Conservation (phyloP, 1,140 invertebrate species). For the Heliconius melpomene region DNA sequence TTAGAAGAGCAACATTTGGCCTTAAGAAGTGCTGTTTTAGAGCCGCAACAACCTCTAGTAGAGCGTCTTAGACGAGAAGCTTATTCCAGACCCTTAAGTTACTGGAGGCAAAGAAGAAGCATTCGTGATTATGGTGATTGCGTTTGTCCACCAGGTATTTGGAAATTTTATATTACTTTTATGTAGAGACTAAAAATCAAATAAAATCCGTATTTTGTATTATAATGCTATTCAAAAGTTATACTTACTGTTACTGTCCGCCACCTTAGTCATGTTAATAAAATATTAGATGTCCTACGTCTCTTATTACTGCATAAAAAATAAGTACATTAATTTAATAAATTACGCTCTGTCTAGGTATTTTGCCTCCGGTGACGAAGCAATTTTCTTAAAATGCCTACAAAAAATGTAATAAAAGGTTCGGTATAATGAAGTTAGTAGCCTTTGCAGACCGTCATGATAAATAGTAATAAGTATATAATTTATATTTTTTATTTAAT, state of each 20-base stretch:
- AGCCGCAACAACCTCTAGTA: conserved; percentile 71
- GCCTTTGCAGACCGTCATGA: not conserved
- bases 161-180: not conserved
- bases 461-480: not conserved
- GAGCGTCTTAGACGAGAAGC: conserved; percentile 64
- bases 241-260: too few relatives aligned
- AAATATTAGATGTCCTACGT: not conserved
- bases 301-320: not conserved
- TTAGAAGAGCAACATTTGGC: conserved; percentile 73
- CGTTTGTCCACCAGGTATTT: conserved; percentile 69
- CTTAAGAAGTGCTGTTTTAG: conserved; percentile 68
- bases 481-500: not conserved
- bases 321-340: not conserved
- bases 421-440: not conserved
- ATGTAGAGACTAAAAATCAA: not conserved
- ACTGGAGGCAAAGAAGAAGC: conserved; percentile 61
- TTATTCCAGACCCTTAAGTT: conserved; percentile 49
- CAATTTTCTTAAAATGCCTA: conserved; percentile 2
- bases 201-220: too few relatives aligned
- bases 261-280: not conserved
- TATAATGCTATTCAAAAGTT: too few relatives aligned
- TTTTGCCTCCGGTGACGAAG: not conserved
- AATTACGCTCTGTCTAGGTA: not conserved
- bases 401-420: not conserved
- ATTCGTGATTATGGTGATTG: conserved; percentile 71